Evolutionary conservation across 1,140 invertebrate genomes (phyloP), one percentile per base, ranked within the genome.

Genomic region (Dreissena polymorpha): DNA sequence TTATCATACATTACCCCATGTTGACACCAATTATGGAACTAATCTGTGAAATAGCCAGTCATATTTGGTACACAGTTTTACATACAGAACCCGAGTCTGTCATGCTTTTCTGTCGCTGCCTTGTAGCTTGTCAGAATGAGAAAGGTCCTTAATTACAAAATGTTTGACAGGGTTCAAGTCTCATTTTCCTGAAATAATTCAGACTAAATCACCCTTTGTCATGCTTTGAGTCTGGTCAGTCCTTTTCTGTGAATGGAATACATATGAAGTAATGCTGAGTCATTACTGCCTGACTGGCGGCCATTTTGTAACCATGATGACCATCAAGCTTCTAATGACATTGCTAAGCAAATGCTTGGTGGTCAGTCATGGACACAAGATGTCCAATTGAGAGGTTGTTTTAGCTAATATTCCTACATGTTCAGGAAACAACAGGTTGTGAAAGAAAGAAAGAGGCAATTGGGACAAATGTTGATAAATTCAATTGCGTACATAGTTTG

Each of bases 81-180:
- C 60, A 64, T 18, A 57, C 49, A 75, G 39, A 8, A 39, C 57
- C 21, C 12, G 21, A 60, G 16, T 50, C 64, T 63, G 27, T 27
- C 55, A 25, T 49, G n/a, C 50, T 64, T 64, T 60, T 29, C 57
- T 25, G 25, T 57, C 51, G 12, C 51, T 74, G n/a, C 60, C 63
- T 55, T 18, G 3, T 75, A 39, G 64, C 73, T 63, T 23, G 53
- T 12, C 21, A 64, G 60, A 75, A 18, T 78, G 57, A 69, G 76
- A 49, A 49, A 60, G 73, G 64, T 53, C 76, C 57, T 60, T 78
- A 78, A 78, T 78, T 78, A 78, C 76, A 64, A 64, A 53, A 39
- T 25, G 51, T 60, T 69, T 78, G 76, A 78, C 76, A 78, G 67
- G 69, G 76, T 78, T 78, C 76, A 70, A 29, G 14, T 18, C 18